Evolutionary conservation across 2,113 vertebrate species (phyloP).

Genomic region (Sinocyclocheilus anshuiensis): DNA sequence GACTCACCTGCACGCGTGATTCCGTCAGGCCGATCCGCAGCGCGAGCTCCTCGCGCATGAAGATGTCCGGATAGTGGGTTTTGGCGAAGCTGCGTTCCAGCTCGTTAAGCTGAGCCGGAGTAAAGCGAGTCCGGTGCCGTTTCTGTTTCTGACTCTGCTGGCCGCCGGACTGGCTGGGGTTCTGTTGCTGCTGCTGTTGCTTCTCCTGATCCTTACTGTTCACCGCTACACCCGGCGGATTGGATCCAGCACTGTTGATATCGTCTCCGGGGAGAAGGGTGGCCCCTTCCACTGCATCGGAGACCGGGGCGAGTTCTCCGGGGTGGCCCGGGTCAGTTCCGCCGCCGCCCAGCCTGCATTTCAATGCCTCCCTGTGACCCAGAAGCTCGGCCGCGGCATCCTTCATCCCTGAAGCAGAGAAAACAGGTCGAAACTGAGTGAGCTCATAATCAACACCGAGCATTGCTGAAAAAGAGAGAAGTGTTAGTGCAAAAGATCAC

Average conservation of each 20-base stretch:
- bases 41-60: constrained; percentile 97
- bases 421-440: constrained; percentile 7
- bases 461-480: constrained; percentile 16
- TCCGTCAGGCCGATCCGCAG: constrained; percentile 96
- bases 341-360: constrained; percentile 85
- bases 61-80: constrained; percentile 98
- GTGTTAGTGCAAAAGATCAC: constrained; percentile 2
- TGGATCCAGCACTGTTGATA: constrained; percentile 89
- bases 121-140: constrained; percentile 97
- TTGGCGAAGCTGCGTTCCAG: constrained; percentile 98
- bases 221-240: constrained; percentile 84
- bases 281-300: constrained; percentile 89
- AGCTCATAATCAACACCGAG: background rate
- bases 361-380: constrained; percentile 94
- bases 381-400: constrained; percentile 90
- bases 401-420: constrained; percentile 89
- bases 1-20: constrained; percentile 92
- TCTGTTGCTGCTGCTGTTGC: constrained; percentile 78
- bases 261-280: constrained; percentile 93
- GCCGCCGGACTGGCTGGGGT: constrained; percentile 72
- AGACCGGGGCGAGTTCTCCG: constrained; percentile 88
- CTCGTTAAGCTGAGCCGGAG: constrained; percentile 97
- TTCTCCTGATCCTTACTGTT: constrained; percentile 93
- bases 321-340: constrained; percentile 89
- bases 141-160: constrained; percentile 95